Conservation (phyloP, 2,797 vertebrate species). For the Sebastes taczanowskii region DNA sequence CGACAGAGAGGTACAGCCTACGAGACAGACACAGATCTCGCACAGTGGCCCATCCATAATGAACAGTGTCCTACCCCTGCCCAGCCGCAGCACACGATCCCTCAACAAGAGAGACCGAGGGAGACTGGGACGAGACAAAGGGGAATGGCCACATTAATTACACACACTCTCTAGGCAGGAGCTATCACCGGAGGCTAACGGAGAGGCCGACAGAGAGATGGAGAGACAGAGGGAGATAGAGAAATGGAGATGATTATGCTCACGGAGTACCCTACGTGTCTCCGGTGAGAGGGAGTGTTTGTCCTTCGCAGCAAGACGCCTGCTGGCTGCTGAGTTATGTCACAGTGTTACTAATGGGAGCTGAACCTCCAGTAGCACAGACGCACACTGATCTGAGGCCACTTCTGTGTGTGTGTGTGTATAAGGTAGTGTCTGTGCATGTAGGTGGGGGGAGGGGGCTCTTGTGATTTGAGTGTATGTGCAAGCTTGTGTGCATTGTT, state of each 20-base stretch:
- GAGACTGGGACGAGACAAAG: conserved; percentile 74
- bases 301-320: conserved; percentile 74
- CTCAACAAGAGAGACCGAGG: conserved; percentile 65
- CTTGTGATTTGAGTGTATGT: conserved; percentile 7
- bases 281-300: conserved; percentile 68
- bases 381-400: conserved; percentile 33
- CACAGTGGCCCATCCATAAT: conserved; percentile 66
- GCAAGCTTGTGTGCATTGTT: conserved; percentile 31
- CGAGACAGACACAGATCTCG: conserved; percentile 61
- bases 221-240: conserved; percentile 54
- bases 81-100: conserved; percentile 57
- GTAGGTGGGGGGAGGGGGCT: background rate
- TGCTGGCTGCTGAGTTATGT: conserved; percentile 76
- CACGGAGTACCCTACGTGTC: conserved; percentile 56
- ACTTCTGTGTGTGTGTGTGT: background rate
- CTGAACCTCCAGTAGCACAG: conserved; percentile 44
- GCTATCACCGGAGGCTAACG: conserved; percentile 71
- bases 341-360: conserved; percentile 72
- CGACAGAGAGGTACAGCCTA: conserved; percentile 64
- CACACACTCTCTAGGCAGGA: conserved; percentile 68
- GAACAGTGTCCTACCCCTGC: conserved; percentile 66
- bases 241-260: conserved; percentile 70
- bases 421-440: conserved; percentile 9
- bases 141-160: conserved; percentile 80
- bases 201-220: conserved; percentile 54